Evolutionary conservation across 2,113 vertebrate species (phyloP).

Genomic region (Heterotilapia buettikoferi): DNA sequence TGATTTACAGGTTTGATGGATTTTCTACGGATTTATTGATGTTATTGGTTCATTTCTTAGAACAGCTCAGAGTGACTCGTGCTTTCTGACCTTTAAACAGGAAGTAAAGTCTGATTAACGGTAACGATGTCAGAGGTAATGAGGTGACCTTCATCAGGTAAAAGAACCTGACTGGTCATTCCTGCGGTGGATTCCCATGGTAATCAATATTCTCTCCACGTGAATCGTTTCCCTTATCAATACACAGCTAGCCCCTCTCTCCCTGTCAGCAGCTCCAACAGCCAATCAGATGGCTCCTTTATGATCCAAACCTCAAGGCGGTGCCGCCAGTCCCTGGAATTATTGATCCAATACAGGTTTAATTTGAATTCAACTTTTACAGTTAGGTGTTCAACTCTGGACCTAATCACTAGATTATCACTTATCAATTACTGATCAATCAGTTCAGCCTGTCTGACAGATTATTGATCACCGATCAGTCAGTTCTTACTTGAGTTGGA

Average conservation of each 20-base stretch:
- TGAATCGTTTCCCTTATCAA: neutral
- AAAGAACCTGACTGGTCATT: neutral
- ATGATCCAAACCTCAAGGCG: neutral
- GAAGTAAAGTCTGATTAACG: neutral
- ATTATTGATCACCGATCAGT: neutral
- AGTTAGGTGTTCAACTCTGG: neutral
- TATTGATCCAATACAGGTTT: neutral
- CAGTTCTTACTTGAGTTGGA: conserved; percentile 53
- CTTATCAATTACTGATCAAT: neutral
- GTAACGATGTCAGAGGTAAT: neutral
- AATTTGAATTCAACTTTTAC: neutral
- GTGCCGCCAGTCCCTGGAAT: neutral
- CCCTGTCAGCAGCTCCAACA: neutral
- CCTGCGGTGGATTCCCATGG: neutral
- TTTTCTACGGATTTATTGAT: neutral
- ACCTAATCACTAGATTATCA: neutral
- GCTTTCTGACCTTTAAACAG: neutral
- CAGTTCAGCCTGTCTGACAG: neutral
- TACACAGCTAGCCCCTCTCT: neutral
- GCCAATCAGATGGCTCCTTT: neutral
- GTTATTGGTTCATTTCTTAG: neutral
- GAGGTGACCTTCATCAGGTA: neutral
- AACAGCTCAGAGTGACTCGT: neutral
- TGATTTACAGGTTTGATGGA: neutral
- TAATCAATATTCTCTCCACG: neutral